These are phyloP conservation scores for Yponomeuta malinellus DNA, from an alignment of 2,888 invertebrate genomes.

Conservation along the genomic window DNA sequence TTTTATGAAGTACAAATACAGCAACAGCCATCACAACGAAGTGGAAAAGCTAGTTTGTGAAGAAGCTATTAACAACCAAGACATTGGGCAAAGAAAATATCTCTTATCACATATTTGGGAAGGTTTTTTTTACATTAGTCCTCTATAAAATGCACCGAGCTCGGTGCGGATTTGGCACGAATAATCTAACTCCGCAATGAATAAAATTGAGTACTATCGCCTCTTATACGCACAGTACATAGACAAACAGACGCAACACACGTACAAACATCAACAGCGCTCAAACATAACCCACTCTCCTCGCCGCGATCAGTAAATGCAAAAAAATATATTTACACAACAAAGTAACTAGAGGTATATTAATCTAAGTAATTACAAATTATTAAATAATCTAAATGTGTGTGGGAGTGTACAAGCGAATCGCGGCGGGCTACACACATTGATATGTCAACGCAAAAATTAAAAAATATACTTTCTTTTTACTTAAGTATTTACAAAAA, in stretches of 20 bases:
- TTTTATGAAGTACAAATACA: conserved; percentile 1
- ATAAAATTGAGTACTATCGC: background rate
- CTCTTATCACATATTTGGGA: background rate
- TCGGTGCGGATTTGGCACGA: conserved; percentile 59
- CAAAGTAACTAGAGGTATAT: conserved; percentile 16
- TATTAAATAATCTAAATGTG: background rate
- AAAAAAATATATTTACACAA: conserved; percentile 21
- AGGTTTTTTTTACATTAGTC: background rate
- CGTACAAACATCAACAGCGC: background rate
- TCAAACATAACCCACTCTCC: conserved; percentile 23
- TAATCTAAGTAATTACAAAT: background rate
- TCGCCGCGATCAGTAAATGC: conserved; percentile 30
- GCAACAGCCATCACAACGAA: conserved; percentile 25
- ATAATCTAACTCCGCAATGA: conserved; percentile 27
- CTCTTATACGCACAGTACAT: conserved; percentile 1
- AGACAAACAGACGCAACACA: conserved; percentile 16
- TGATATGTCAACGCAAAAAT: conserved; percentile 49
- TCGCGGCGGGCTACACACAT: conserved; percentile 28
- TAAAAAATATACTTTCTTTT: conserved; percentile 19
- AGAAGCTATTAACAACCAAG: background rate
- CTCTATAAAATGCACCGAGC: conserved; percentile 18
- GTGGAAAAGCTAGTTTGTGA: background rate
- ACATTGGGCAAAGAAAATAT: background rate
- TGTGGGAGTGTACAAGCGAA: conserved; percentile 23
- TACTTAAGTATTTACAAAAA: conserved; percentile 52